These are phyloP conservation scores for Anableps anableps DNA, from an alignment of 2,797 vertebrate species.

Conservation along the genomic window DNA sequence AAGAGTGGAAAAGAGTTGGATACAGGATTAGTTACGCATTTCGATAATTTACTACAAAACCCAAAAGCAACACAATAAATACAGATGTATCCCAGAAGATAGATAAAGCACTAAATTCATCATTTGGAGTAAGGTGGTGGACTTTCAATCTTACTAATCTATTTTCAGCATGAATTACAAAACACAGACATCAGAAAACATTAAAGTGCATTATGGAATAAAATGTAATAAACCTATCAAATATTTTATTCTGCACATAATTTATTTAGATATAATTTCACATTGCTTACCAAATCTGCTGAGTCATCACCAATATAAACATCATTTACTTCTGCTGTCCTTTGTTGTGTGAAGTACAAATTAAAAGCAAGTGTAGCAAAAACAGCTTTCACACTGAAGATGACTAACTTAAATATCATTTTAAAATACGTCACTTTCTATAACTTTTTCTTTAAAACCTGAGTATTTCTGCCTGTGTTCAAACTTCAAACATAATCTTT, in stretches of 20 bases:
- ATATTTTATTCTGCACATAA: background rate
- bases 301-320: background rate
- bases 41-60: conserved; percentile 17
- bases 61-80: conserved; percentile 5
- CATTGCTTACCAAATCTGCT: background rate
- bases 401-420: background rate
- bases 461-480: background rate
- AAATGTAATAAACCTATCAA: background rate
- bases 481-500: background rate
- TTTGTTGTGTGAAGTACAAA: background rate
- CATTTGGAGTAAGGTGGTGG: background rate
- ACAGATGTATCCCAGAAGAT: background rate
- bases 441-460: background rate
- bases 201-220: background rate
- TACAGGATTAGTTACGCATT: background rate
- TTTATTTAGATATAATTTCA: background rate
- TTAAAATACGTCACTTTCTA: background rate
- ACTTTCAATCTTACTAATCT: background rate
- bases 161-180: conserved; percentile 3
- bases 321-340: background rate
- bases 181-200: background rate
- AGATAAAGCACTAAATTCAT: background rate
- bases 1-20: conserved; percentile 10
- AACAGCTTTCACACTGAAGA: background rate
- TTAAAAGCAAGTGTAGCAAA: background rate